These are phyloP conservation scores for Chaunax sp. DNA, from an alignment of 2,797 vertebrate genomes.

Conservation along the genomic window DNA sequence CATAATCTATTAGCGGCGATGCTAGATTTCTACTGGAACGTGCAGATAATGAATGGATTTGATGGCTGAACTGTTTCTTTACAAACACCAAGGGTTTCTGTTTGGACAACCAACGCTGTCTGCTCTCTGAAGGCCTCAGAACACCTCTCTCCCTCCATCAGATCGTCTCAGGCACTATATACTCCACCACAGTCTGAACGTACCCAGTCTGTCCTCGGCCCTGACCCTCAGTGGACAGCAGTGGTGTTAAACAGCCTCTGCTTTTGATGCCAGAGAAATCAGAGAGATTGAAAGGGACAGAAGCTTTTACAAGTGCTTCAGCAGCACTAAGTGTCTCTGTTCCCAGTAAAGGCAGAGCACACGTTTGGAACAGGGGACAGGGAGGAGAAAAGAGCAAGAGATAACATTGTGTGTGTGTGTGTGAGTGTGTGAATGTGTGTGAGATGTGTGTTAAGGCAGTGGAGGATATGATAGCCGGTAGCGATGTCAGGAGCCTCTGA, in stretches of 20 bases:
- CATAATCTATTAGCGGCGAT: too few relatives aligned
- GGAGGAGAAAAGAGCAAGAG: constrained; percentile 44
- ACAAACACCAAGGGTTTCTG: neutral
- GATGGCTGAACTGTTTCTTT: neutral
- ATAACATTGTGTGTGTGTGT: constrained; percentile 20
- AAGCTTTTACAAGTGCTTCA: constrained; percentile 66
- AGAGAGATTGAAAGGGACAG: constrained; percentile 53
- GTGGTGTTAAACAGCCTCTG: constrained; percentile 55
- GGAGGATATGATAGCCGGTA: constrained; percentile 71
- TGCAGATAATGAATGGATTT: too few relatives aligned
- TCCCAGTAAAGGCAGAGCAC: constrained; percentile 62
- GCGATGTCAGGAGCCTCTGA: constrained; percentile 72
- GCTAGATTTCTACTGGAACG: too few relatives aligned
- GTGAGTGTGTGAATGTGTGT: constrained; percentile 10
- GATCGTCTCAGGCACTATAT: constrained; percentile 21
- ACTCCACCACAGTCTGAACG: constrained; percentile 28
- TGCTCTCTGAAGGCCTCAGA: constrained; percentile 22
- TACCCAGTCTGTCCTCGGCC: constrained; percentile 36
- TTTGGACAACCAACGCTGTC: neutral
- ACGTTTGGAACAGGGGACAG: constrained; percentile 38
- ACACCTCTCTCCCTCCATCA: constrained; percentile 37
- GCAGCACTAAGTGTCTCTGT: constrained; percentile 68
- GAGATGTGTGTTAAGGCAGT: constrained; percentile 45
- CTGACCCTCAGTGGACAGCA: constrained; percentile 42
- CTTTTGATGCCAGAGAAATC: constrained; percentile 51